A percentile compares a stretch with the other conserved stretches of the same genome.
These are phyloP conservation scores for Psammodynastes pulverulentus DNA, from an alignment of 2,113 vertebrate genomes.

Conservation along the genomic window DNA sequence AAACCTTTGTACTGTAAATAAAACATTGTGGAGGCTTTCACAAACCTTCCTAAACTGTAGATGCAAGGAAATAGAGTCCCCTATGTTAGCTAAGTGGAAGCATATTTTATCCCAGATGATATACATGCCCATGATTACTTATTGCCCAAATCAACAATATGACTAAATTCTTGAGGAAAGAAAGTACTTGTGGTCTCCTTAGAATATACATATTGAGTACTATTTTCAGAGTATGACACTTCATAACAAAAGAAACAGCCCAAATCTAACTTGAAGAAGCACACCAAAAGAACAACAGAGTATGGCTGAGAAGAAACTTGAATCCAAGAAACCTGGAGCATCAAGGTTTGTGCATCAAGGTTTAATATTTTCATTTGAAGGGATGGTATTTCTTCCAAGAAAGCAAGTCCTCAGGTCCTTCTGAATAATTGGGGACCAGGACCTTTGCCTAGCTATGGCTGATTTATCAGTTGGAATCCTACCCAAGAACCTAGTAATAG, in stretches of 20 bases:
- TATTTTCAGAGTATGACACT: not conserved
- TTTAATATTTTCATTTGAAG: not conserved
- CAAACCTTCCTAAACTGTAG: not conserved
- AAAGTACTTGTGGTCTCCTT: not conserved
- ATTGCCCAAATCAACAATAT: not conserved
- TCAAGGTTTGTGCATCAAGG: not conserved
- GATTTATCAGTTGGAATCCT: not conserved
- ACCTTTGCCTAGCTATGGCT: not conserved
- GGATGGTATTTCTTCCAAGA: not conserved
- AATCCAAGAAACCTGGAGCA: not conserved
- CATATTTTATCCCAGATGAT: not conserved
- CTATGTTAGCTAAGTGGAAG: not conserved
- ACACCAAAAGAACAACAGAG: not conserved
- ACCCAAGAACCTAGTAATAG: not conserved
- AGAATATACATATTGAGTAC: not conserved
- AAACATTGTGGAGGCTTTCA: not conserved
- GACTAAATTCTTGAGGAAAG: not conserved
- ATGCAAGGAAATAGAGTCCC: not conserved
- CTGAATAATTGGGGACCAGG: not conserved
- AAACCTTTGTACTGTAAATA: not conserved
- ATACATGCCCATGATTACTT: not conserved
- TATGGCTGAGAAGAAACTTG: not conserved
- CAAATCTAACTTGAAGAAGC: not conserved
- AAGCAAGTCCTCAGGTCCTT: not conserved
- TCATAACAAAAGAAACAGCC: not conserved